phyloP scores from a whole-genome alignment of 2,888 invertebrate species.

The Ramazzottius varieornatus region DNA sequence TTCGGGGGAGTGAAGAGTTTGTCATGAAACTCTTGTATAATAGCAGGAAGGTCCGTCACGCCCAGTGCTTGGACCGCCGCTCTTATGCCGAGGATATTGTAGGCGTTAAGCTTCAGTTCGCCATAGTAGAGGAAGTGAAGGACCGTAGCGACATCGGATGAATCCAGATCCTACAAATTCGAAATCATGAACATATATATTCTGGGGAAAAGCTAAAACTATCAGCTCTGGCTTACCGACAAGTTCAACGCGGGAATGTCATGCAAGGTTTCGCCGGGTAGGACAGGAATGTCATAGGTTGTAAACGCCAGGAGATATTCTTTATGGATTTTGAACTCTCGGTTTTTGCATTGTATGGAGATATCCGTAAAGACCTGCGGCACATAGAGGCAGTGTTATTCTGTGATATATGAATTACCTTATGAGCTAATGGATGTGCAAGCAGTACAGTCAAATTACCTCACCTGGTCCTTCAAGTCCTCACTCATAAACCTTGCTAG shows the following conservation, averaged over 20 bases:
- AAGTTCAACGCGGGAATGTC: neutral
- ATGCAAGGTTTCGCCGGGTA: neutral
- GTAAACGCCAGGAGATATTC: neutral
- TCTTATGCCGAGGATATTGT: neutral
- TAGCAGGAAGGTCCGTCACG: neutral
- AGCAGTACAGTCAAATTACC: too few relatives aligned
- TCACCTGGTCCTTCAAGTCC: conserved; percentile 1
- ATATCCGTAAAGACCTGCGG: neutral
- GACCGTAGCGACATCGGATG: neutral
- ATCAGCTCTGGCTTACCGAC: neutral
- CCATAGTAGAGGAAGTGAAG: neutral
- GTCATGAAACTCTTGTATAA: neutral
- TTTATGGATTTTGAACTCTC: neutral
- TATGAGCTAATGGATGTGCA: too few relatives aligned
- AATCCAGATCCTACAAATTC: neutral
- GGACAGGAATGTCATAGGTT: neutral
- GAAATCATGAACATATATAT: neutral
- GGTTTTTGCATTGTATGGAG: neutral
- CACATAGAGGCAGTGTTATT: too few relatives aligned
- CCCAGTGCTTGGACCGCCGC: neutral
- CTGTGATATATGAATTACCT: too few relatives aligned
- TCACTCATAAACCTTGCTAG: neutral
- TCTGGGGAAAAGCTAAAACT: too few relatives aligned
- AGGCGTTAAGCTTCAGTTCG: neutral
- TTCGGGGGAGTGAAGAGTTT: neutral